phyloP scores from a whole-genome alignment of 2,113 vertebrate genomes.

The Oenanthe melanoleuca region DNA sequence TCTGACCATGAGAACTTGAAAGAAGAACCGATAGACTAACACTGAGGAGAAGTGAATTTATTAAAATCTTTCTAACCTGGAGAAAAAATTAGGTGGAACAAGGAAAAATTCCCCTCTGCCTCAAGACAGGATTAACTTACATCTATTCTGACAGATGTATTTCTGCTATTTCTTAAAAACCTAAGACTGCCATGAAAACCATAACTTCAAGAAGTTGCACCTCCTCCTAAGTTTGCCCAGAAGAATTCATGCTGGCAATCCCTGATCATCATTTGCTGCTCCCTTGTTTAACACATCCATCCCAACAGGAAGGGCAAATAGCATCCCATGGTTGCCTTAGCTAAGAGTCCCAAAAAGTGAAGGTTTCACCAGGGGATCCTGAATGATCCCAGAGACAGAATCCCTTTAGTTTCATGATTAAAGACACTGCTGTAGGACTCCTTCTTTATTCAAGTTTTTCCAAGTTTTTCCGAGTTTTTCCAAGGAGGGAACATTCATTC shows the following conservation, averaged over 20 bases:
- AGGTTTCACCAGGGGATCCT: neutral
- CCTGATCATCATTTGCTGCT: neutral
- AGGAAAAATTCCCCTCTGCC: neutral
- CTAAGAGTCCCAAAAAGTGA: neutral
- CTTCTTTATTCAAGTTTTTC: neutral
- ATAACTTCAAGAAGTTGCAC: neutral
- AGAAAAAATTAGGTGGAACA: neutral
- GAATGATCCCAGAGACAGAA: neutral
- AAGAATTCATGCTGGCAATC: neutral
- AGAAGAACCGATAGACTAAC: neutral
- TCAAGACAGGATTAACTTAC: neutral
- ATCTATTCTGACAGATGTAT: neutral
- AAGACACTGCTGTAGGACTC: neutral
- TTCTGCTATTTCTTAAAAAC: neutral
- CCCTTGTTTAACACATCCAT: neutral
- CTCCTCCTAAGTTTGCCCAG: neutral
- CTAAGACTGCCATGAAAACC: neutral
- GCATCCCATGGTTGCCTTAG: neutral
- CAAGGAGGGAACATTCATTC: neutral
- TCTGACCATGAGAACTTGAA: neutral
- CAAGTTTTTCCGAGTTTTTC: neutral
- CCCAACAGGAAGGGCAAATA: neutral
- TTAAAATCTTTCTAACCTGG: neutral
- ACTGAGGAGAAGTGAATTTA: neutral
- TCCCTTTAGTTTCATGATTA: neutral